phyloP scores from a whole-genome alignment of 2,113 vertebrate genomes.

The Cettia cetti region DNA sequence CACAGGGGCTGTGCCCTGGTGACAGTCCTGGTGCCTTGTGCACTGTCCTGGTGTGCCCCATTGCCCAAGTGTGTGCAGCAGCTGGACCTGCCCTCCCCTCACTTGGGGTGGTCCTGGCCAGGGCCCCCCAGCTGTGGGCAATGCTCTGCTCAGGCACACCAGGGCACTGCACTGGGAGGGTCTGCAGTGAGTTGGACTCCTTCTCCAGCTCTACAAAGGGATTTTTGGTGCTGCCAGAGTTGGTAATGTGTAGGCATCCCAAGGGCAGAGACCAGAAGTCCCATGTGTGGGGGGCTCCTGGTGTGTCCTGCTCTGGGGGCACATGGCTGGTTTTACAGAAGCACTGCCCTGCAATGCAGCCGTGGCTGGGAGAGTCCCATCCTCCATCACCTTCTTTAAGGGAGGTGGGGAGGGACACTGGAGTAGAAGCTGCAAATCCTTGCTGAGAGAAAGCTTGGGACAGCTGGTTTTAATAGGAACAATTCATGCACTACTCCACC shows the following conservation, averaged over 20 bases:
- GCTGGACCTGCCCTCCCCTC: not conserved
- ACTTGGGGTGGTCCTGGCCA: not conserved
- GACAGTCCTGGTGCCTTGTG: not conserved
- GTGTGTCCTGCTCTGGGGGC: not conserved
- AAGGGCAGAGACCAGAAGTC: not conserved
- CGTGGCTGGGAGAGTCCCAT: not conserved
- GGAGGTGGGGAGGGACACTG: not conserved
- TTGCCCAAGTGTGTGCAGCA: too few species aligned
- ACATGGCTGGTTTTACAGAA: not conserved
- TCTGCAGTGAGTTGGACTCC: not conserved
- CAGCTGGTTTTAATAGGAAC: not conserved
- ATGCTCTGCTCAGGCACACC: not conserved
- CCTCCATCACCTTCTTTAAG: not conserved
- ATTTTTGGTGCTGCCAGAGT: not conserved
- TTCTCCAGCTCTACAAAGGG: not conserved
- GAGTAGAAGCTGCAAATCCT: not conserved
- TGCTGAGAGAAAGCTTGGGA: not conserved
- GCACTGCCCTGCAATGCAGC: fast-evolving
- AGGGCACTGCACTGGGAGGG: not conserved
- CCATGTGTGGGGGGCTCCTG: fast-evolving
- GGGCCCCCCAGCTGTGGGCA: fast-evolving
- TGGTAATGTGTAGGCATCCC: fast-evolving
- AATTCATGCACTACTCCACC: not conserved
- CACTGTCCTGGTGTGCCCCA: not conserved
- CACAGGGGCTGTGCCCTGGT: fast-evolving